Evolutionary conservation across 2,797 vertebrate genomes (phyloP).

Genomic region (Avahi laniger): DNA sequence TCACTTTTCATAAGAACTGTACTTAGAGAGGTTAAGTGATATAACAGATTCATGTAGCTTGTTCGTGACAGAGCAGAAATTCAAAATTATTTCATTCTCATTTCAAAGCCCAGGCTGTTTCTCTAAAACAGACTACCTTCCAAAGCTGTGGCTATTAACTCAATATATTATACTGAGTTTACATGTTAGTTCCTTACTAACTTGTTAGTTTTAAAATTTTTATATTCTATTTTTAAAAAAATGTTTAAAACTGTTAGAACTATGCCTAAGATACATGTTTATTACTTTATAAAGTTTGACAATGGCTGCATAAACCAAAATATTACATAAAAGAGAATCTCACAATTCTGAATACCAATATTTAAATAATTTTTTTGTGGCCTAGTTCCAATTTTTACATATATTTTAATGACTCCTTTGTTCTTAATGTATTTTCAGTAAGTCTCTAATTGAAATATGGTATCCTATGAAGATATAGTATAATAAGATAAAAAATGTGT

Average conservation of each 20-base stretch:
- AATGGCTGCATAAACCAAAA: not conserved
- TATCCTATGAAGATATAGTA: not conserved
- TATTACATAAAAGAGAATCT: not conserved
- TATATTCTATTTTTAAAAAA: not conserved
- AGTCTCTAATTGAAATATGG: not conserved
- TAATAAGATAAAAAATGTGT: not conserved
- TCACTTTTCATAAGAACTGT: not conserved
- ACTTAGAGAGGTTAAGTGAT: not conserved
- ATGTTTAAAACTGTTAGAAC: not conserved
- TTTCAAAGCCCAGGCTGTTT: not conserved
- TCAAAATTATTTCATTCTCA: not conserved
- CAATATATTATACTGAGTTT: not conserved
- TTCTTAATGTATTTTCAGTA: not conserved
- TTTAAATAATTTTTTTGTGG: not conserved
- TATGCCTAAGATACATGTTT: not conserved
- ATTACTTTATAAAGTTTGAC: not conserved
- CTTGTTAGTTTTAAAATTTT: not conserved
- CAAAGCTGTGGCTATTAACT: not conserved
- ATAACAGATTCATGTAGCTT: not conserved
- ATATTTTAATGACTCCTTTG: conserved; percentile 20
- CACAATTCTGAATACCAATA: not conserved
- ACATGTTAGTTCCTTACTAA: not conserved
- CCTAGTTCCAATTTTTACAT: not conserved
- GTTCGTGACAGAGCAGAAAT: not conserved
- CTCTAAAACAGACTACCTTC: not conserved